phyloP scores from a whole-genome alignment of 2,888 invertebrate genomes.

The Pristionchus mayeri region DNA sequence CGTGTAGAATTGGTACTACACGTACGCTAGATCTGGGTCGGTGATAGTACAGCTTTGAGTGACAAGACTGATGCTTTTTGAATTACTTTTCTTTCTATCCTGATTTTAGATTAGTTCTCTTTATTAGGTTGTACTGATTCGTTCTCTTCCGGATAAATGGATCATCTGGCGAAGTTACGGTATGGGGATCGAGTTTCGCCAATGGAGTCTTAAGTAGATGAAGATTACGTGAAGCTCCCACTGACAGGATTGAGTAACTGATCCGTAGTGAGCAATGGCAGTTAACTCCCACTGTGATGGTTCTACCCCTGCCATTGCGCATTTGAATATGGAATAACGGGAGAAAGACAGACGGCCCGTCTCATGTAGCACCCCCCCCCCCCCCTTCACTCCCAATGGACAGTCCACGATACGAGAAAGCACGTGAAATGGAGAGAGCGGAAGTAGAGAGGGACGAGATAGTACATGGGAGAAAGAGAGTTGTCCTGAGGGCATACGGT shows the following conservation, averaged over 20 bases:
- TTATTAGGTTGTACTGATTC: neutral
- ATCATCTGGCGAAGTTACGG: slow-evolving; percentile 24
- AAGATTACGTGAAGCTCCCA: slow-evolving; percentile 31
- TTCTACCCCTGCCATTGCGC: slow-evolving; percentile 42
- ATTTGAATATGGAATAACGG: slow-evolving; percentile 44
- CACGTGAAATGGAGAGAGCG: neutral
- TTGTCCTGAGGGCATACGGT: neutral
- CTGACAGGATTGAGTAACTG: slow-evolving; percentile 33
- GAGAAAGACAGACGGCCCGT: slow-evolving; percentile 40
- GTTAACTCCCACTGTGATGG: slow-evolving; percentile 1
- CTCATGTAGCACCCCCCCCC: slow-evolving; percentile 1
- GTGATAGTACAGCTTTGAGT: slow-evolving; percentile 3
- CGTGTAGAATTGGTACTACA: slow-evolving; percentile 14
- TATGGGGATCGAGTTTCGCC: neutral
- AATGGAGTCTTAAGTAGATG: slow-evolving; percentile 1
- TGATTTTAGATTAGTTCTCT: neutral
- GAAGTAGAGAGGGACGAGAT: neutral
- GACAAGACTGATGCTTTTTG: slow-evolving; percentile 26
- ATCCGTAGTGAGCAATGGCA: neutral
- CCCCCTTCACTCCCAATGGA: neutral
- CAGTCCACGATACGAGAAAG: slow-evolving; percentile 13
- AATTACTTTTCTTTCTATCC: neutral
- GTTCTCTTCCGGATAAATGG: neutral
- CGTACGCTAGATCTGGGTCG: neutral
- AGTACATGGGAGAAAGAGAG: neutral